phyloP scores from a whole-genome alignment of 2,888 invertebrate genomes.

The Acleris cristana region DNA sequence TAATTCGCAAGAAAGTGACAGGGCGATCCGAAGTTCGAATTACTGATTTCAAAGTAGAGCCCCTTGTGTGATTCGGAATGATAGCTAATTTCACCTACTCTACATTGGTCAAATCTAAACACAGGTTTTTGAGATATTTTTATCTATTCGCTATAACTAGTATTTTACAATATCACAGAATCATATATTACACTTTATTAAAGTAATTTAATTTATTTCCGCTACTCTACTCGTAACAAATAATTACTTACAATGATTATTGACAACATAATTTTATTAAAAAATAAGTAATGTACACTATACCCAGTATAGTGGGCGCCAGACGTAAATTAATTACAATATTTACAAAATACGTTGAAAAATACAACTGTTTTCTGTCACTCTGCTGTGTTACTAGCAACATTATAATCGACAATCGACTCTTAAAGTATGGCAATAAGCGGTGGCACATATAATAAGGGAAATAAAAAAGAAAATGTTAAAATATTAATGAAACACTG shows the following conservation, averaged over 20 bases:
- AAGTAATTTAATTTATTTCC: constrained; percentile 19
- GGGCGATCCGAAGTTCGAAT: too few relatives aligned
- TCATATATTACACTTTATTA: constrained; percentile 45
- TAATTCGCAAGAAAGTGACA: too few relatives aligned
- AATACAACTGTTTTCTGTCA: too few relatives aligned
- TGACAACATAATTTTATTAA: constrained; percentile 26
- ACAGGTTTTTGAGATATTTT: constrained; percentile 2
- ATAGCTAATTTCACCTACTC: not conserved
- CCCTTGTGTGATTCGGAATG: not conserved
- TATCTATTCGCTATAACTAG: constrained; percentile 32
- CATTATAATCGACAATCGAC: too few relatives aligned
- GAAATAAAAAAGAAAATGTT: not conserved
- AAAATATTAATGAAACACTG: not conserved
- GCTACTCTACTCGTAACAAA: not conserved
- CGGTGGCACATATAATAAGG: too few relatives aligned
- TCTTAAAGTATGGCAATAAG: too few relatives aligned
- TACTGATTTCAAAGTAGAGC: too few relatives aligned
- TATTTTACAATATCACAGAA: constrained; percentile 73
- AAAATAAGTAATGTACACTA: constrained; percentile 5
- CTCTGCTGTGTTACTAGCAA: too few relatives aligned
- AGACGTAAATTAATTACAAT: not conserved
- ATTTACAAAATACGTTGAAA: too few relatives aligned
- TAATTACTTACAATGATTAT: constrained; percentile 25
- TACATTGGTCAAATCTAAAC: constrained; percentile 23
- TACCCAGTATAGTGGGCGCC: not conserved